Conservation (phyloP, 2,113 vertebrate species). For the Porphyrio hochstetteri region DNA sequence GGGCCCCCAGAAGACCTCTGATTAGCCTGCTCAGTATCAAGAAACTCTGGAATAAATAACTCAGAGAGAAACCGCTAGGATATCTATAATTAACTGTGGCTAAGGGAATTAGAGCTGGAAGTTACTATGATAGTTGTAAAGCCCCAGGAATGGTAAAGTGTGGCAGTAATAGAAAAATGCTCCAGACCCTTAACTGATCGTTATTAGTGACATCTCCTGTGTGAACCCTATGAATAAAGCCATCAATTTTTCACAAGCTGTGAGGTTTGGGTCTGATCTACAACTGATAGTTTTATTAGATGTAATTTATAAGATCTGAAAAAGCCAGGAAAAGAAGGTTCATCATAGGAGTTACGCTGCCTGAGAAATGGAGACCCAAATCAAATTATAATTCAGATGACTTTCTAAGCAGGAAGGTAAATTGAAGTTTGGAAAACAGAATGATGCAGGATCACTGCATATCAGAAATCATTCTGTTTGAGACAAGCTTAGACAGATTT, state of each 20-base stretch:
- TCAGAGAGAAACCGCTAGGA: background rate
- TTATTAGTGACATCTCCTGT: background rate
- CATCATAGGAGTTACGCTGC: background rate
- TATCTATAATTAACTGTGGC: slow-evolving; percentile 20
- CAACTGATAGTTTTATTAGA: background rate
- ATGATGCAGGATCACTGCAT: background rate
- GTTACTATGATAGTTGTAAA: background rate
- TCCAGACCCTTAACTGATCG: background rate
- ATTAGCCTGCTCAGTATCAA: slow-evolving; percentile 1
- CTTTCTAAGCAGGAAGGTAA: background rate
- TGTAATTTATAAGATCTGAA: background rate
- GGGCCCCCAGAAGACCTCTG: background rate
- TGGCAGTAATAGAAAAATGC: background rate
- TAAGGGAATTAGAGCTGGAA: slow-evolving; percentile 14
- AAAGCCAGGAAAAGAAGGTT: background rate
- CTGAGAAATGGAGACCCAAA: background rate
- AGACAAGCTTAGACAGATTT: background rate
- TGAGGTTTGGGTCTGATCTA: background rate
- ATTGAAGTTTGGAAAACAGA: background rate
- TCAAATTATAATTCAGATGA: background rate
- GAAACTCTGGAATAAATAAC: slow-evolving; percentile 20
- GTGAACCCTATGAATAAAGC: background rate
- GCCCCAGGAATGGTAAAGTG: background rate
- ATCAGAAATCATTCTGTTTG: background rate
- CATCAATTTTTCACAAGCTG: background rate